phyloP scores from a whole-genome alignment of 2,113 vertebrate genomes.

The Trichomycterus rosablanca region DNA sequence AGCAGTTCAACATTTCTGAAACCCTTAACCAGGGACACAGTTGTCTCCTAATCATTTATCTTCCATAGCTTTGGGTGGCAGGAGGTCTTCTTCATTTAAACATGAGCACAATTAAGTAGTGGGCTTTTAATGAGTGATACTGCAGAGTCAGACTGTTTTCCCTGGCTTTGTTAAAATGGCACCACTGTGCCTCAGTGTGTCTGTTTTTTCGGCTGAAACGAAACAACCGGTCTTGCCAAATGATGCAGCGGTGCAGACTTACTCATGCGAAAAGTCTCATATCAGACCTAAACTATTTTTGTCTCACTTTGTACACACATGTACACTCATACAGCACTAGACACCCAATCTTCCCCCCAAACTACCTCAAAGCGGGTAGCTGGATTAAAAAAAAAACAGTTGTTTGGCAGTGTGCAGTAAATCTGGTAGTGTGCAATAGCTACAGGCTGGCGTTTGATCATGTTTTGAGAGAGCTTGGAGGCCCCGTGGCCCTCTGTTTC shows the following conservation, averaged over 20 bases:
- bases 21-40: too few species aligned
- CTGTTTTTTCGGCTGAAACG: conserved; percentile 1
- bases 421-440: background rate
- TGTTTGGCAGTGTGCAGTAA: background rate
- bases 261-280: conserved; percentile 22
- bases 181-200: background rate
- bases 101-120: background rate
- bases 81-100: background rate
- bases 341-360: background rate
- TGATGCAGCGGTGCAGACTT: conserved; percentile 25
- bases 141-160: background rate
- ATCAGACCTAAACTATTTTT: conserved; percentile 30
- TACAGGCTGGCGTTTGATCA: conserved; percentile 1
- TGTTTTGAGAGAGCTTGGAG: background rate
- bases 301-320: conserved; percentile 5
- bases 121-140: background rate
- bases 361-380: background rate
- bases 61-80: background rate
- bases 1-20: too few species aligned
- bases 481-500: conserved; percentile 15
- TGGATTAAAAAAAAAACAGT: background rate
- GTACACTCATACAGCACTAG: too few species aligned
- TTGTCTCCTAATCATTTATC: background rate
- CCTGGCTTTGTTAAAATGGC: background rate
- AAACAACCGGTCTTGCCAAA: background rate